Conservation (phyloP, 2,797 vertebrate genomes). For the Argentina silus region DNA sequence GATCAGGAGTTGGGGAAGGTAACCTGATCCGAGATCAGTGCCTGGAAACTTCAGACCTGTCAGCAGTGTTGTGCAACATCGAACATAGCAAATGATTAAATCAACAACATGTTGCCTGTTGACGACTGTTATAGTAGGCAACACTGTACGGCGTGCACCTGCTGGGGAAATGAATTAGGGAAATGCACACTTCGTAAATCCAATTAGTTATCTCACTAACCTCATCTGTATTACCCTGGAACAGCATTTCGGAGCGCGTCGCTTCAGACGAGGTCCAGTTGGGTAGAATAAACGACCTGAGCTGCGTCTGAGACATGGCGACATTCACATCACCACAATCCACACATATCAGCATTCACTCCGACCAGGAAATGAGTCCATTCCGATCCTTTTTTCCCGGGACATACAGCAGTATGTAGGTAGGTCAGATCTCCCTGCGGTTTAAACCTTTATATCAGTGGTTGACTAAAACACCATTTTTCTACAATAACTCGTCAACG, state of each 20-base stretch:
- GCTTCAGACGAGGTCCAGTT: not conserved
- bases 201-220: slow-evolving; percentile 48
- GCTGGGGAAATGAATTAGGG: not conserved
- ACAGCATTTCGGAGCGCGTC: slow-evolving; percentile 15
- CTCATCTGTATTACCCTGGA: slow-evolving; percentile 51
- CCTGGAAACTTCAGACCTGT: not conserved
- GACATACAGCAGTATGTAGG: not conserved
- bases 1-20: no score
- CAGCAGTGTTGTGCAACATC: not conserved
- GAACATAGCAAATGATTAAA: not conserved
- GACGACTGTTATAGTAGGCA: no score
- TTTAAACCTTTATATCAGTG: not conserved
- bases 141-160: not conserved
- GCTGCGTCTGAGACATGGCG: slow-evolving; percentile 20
- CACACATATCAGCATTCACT: slow-evolving; percentile 34
- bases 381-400: slow-evolving; percentile 32
- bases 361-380: slow-evolving; percentile 55
- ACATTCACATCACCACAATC: slow-evolving; percentile 12
- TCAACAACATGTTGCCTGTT: not conserved
- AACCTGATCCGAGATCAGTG: no score
- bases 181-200: not conserved
- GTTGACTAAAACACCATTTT: no score
- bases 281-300: not conserved
- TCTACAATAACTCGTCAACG: no score
- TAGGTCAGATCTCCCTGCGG: not conserved